Conservation (phyloP, 1,140 invertebrate species). For the Rhynchophorus ferrugineus region DNA sequence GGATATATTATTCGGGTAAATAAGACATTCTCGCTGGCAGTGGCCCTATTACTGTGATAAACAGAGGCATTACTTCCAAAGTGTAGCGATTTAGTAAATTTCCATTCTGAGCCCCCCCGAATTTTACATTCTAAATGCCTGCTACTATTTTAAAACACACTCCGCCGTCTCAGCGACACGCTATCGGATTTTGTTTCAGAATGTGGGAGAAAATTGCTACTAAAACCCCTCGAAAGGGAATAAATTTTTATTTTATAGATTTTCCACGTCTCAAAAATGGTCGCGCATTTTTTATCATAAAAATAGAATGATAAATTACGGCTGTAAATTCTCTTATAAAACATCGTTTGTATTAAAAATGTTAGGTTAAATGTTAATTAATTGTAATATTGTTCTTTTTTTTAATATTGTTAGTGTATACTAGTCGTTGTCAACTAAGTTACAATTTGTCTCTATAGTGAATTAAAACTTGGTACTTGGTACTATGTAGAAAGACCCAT, state of each 20-base stretch:
- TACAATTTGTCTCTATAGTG: no score
- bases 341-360: no score
- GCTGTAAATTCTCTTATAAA: no score
- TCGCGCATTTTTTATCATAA: no score
- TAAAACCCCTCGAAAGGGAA: constrained; percentile 1
- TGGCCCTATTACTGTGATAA: constrained; percentile 16
- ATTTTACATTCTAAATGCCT: constrained; percentile 11
- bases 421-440: no score
- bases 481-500: no score
- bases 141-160: constrained; percentile 11
- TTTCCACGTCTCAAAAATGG: no score
- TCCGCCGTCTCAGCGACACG: background rate
- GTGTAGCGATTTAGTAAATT: constrained; percentile 20
- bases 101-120: constrained; percentile 16
- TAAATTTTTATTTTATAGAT: constrained; percentile 3
- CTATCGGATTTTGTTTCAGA: constrained; percentile 10
- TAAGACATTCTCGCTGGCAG: constrained; percentile 13
- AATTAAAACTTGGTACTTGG: no score
- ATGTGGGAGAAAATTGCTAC: constrained; percentile 13
- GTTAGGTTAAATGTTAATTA: no score
- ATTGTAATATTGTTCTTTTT: no score
- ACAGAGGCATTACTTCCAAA: constrained; percentile 17
- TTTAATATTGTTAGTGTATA: no score
- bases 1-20: constrained; percentile 14
- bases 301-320: no score